phyloP scores from a whole-genome alignment of 2,797 vertebrate species.

The Megaceryle alcyon region DNA sequence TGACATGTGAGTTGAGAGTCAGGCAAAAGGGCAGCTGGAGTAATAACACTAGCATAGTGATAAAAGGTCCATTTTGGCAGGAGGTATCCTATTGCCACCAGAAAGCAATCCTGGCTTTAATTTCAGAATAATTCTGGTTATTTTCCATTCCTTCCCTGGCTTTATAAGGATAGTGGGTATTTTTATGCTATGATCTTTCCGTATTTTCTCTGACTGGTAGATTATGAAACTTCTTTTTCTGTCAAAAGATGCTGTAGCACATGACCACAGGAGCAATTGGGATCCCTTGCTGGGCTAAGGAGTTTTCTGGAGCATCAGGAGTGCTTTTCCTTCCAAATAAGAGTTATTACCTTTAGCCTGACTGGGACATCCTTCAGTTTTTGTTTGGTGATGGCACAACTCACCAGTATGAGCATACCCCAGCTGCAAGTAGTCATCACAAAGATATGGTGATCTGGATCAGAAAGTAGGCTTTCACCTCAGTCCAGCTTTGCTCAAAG shows the following conservation, averaged over 20 bases:
- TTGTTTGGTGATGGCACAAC: neutral
- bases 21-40: neutral
- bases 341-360: neutral
- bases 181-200: neutral
- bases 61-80: neutral
- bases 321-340: neutral
- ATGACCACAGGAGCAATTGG: neutral
- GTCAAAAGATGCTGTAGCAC: neutral
- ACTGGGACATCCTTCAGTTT: neutral
- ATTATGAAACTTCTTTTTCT: neutral
- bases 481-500: neutral
- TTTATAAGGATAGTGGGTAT: neutral
- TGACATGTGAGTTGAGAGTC: neutral
- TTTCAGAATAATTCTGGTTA: neutral
- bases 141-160: neutral
- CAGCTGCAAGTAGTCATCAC: neutral
- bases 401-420: neutral
- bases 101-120: neutral
- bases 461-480: neutral
- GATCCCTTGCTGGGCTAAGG: neutral
- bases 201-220: neutral
- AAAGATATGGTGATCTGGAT: neutral
- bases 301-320: neutral
- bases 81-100: neutral
- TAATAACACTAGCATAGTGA: neutral